Evolutionary conservation across 2,113 vertebrate species (phyloP).

Genomic region (Rhynchopsitta pachyrhyncha): DNA sequence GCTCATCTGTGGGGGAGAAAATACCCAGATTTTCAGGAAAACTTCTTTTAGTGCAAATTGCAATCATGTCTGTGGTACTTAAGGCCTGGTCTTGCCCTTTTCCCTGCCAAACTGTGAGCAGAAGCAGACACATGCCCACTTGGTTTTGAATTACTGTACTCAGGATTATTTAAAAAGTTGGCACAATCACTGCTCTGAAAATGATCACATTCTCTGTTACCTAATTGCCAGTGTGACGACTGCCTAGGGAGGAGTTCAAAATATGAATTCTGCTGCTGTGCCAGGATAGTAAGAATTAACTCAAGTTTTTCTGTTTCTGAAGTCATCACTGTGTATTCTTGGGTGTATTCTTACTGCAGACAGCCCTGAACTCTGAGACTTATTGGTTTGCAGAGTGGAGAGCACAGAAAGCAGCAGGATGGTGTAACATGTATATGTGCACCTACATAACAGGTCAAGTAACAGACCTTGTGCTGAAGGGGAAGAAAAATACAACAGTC

Average conservation of each 20-base stretch:
- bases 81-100: background rate
- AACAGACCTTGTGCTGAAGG: background rate
- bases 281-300: background rate
- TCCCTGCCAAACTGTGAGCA: background rate
- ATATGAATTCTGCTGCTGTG: background rate
- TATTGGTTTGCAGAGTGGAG: background rate
- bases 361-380: background rate
- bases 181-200: background rate
- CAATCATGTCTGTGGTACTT: background rate
- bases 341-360: background rate
- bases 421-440: background rate
- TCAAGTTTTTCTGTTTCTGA: background rate
- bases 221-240: background rate
- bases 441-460: background rate
- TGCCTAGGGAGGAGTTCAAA: background rate
- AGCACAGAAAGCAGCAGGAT: background rate
- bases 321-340: background rate
- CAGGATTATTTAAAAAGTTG: background rate
- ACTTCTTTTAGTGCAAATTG: background rate
- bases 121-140: background rate
- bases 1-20: slow-evolving; percentile 77
- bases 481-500: background rate
- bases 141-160: background rate
- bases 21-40: background rate
- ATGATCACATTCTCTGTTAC: background rate